These are phyloP conservation scores for Germaria angustata DNA, from an alignment of 2,888 invertebrate species.

Conservation along the genomic window DNA sequence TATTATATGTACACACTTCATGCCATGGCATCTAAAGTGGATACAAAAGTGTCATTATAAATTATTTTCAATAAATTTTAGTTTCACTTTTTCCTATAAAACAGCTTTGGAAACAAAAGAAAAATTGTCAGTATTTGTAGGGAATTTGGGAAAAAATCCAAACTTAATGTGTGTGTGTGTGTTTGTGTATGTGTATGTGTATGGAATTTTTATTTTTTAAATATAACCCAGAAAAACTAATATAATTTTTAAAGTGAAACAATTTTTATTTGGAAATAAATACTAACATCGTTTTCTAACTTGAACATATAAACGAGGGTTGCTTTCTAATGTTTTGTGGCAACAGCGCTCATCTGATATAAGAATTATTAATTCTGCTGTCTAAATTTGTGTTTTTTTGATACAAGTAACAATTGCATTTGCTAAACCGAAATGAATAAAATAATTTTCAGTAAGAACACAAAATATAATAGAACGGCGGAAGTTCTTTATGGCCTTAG, in stretches of 20 bases:
- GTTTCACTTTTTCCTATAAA: background rate
- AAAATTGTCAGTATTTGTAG: background rate
- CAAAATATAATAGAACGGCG: too few species aligned
- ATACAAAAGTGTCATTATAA: slow-evolving; percentile 10
- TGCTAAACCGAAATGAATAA: too few species aligned
- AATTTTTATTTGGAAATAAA: background rate
- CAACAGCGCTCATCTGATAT: too few species aligned
- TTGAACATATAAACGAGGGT: background rate
- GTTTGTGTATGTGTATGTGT: too few species aligned
- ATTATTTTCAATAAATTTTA: slow-evolving; percentile 29
- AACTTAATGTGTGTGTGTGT: too few species aligned
- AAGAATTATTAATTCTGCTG: too few species aligned
- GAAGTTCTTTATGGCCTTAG: too few species aligned
- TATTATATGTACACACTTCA: slow-evolving; percentile 9
- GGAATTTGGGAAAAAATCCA: background rate
- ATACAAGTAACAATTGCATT: too few species aligned
- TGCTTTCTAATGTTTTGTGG: background rate
- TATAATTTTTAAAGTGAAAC: background rate
- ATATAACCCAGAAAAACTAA: background rate
- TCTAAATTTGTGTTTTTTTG: too few species aligned
- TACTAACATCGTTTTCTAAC: background rate
- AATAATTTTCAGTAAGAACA: too few species aligned
- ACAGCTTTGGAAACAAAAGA: background rate
- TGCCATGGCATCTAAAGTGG: background rate
- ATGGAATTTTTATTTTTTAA: background rate